Conservation (phyloP, 2,113 vertebrate genomes). For the Ammospiza caudacuta region DNA sequence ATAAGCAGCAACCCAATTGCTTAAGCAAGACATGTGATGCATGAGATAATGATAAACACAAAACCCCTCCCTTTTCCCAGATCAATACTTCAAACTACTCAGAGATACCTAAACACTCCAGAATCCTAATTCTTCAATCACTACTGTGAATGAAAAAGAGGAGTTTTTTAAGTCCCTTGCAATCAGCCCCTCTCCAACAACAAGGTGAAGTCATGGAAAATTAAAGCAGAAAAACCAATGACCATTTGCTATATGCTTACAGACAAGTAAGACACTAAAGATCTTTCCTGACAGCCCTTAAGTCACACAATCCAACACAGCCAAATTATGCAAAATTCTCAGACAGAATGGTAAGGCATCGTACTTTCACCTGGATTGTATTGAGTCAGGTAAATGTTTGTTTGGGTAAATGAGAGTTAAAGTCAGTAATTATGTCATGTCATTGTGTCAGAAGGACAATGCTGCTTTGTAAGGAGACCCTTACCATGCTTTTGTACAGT, state of each 20-base stretch:
- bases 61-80: background rate
- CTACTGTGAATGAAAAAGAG: background rate
- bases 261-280: background rate
- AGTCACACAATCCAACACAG: background rate
- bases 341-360: background rate
- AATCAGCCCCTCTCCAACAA: background rate
- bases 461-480: constrained; percentile 1
- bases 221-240: background rate
- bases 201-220: background rate
- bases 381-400: background rate
- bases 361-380: background rate
- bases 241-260: background rate
- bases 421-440: background rate
- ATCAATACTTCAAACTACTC: background rate
- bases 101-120: background rate
- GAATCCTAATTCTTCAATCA: background rate
- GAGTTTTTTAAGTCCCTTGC: background rate
- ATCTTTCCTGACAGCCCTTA: background rate
- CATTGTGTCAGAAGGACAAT: background rate
- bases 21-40: background rate
- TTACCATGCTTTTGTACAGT: background rate
- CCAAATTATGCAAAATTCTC: background rate
- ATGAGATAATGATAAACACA: background rate
- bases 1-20: background rate
- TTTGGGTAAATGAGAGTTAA: background rate